Evolutionary conservation across 64 coral and sea anemone genomes (phyloP), one percentile per base, ranked within the genome.

Genomic region (Montipora capricornis): DNA sequence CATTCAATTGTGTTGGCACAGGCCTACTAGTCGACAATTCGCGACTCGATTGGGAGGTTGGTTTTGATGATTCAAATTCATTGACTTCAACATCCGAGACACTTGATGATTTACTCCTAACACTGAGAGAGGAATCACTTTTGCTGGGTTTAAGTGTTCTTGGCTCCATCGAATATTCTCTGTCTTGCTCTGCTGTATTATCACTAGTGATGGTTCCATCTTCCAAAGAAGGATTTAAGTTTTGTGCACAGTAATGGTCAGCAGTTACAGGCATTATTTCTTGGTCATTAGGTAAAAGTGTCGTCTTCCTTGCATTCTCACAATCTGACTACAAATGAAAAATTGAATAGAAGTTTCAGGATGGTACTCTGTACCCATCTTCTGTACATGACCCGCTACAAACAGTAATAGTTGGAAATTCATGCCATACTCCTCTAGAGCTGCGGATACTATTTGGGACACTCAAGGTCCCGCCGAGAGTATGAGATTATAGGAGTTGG

Each of bases 101-200:
- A 0, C 84, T 78, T 6, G 96, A 82, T 22, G 62, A 17, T 81
- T 90, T 96, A 9, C 93, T 91, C 6, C 66, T 79, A 1, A 87
- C 2, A 83, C 68, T 91, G 0, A 97, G 48, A 37, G 93, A 94
- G 2, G 96, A 92, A n/a, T 97, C 96, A 73, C 96, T 97, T 59
- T 97, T 97, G 80, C 93, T 97, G 29, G 89, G 84, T 49, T 93
- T 92, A 2, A 97, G 87, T 4, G 83, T 95, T 62, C 82, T 83
- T 78, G 17, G 80, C 58, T 95, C 93, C 78, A 17, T 51, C 53
- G 75, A 12, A 19, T 48, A 73, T 61, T 97, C 95, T 44, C 53
- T 71, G 14, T 80, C 74, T 44, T 83, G 76, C 7, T 76, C 29
- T 9, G 71, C 68, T 81, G 55, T 44, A 44, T 47, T 71, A 7